phyloP scores from a whole-genome alignment of 2,113 vertebrate genomes.

The Pogona vitticeps region DNA sequence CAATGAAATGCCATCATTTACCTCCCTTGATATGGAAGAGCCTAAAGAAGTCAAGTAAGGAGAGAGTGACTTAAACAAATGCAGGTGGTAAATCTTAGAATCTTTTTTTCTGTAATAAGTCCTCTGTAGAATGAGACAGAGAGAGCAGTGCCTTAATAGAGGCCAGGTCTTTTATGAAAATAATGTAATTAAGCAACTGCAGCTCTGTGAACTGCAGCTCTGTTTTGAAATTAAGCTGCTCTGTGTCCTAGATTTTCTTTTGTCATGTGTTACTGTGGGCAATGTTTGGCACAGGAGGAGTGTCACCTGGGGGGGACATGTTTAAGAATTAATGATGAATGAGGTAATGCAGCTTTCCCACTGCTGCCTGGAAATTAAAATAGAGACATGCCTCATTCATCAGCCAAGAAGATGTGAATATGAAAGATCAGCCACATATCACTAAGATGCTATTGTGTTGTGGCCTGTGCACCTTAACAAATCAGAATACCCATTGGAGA shows the following conservation, averaged over 20 bases:
- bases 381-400: neutral
- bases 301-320: neutral
- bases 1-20: neutral
- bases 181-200: neutral
- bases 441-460: neutral
- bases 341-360: neutral
- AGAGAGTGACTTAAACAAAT: neutral
- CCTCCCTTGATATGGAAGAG: neutral
- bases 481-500: neutral
- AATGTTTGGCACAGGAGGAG: slow-evolving; percentile 50
- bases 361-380: slow-evolving; percentile 1
- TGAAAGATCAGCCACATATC: neutral
- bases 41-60: neutral
- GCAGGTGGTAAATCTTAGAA: neutral
- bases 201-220: slow-evolving; percentile 35
- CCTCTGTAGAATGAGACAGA: neutral
- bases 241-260: slow-evolving; percentile 32
- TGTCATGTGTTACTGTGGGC: neutral
- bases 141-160: neutral
- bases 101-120: neutral
- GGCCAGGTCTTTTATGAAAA: neutral
- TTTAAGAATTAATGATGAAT: neutral
- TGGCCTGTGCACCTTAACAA: neutral
- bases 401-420: neutral
- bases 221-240: slow-evolving; percentile 51